These are phyloP conservation scores for Phyllopteryx taeniolatus DNA, from an alignment of 2,113 vertebrate genomes.

Conservation along the genomic window DNA sequence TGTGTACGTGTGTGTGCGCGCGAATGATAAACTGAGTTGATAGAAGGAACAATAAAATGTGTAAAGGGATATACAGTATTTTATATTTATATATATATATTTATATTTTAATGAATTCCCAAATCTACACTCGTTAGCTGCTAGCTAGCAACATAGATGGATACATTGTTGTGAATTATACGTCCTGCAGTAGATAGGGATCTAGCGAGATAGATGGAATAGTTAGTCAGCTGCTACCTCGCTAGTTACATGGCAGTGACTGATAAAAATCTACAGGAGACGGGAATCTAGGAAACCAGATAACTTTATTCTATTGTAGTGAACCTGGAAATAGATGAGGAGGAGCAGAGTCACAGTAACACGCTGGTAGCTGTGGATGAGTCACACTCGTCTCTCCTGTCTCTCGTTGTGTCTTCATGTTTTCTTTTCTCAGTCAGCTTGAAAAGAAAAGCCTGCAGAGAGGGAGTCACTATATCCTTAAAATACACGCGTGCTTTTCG, in stretches of 20 bases:
- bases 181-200: too few species aligned
- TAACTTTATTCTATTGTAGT: too few species aligned
- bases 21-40: too few species aligned
- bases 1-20: neutral
- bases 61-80: too few species aligned
- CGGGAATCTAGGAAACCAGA: neutral
- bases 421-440: slow-evolving; percentile 73
- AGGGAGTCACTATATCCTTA: slow-evolving; percentile 74
- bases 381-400: slow-evolving; percentile 61
- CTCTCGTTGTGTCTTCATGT: slow-evolving; percentile 34
- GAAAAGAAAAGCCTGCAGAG: slow-evolving; percentile 79
- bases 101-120: too few species aligned
- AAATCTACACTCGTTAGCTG: neutral
- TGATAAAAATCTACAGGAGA: neutral
- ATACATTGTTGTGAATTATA: too few species aligned
- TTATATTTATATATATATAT: too few species aligned
- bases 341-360: slow-evolving; percentile 56
- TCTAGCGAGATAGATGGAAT: neutral
- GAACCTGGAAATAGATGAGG: slow-evolving; percentile 12
- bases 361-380: slow-evolving; percentile 76
- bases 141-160: neutral
- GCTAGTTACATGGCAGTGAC: neutral
- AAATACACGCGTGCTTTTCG: slow-evolving; percentile 53
- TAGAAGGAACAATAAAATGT: too few species aligned
- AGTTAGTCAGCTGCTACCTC: neutral